Base-by-base conservation (phyloP, 1,140 invertebrate genomes). In the Drosophila ficusphila region DNA sequence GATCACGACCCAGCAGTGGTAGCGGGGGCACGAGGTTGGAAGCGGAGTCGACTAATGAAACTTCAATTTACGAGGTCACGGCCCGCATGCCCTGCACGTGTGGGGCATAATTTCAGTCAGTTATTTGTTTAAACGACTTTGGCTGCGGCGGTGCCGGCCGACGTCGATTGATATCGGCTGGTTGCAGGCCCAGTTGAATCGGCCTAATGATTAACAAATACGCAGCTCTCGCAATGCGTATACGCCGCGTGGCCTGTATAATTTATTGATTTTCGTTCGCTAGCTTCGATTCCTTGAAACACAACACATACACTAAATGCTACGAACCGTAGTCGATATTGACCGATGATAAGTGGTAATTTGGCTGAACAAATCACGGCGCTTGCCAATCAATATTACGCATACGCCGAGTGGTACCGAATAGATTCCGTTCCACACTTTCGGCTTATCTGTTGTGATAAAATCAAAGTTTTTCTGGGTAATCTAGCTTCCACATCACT, bases 61-160 rank as follows among this genome's bases (percentile, higher is more conserved):
- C 81, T 85, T 85, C 81, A 86, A 86, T 86, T 86, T 88, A 86
- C 81, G 81, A 86, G 81, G 81, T 86, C 81, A 88, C 77, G 81
- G 81, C 76, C 76, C 57, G 62, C 77, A 79, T 73, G 79, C 52
- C 79, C 81, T 67, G 81, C 81, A 85, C 79, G 79, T 85, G 79
- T 85, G 81, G 72, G 77, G 76, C 81, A 88, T 88, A 86, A 81
- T 86, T 88, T 88, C 48, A 79, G 48, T 86, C 57, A 69, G 82
- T 88, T 86, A 86, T 88, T 86, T 86, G 82, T 70, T 86, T 86
- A 81, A 88, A 81, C 58, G 76, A 81, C 81, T 86, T 57, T 71
- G 65, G 53, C 81, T 69, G 72, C 41, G 33, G 54, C 16, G 27
- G 5, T 27, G 12, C 14, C 16, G 39, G 41, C 18, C 39, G 42